These are phyloP conservation scores for Sarcophaga carnaria DNA, from an alignment of 2,888 invertebrate species.

Conservation along the genomic window DNA sequence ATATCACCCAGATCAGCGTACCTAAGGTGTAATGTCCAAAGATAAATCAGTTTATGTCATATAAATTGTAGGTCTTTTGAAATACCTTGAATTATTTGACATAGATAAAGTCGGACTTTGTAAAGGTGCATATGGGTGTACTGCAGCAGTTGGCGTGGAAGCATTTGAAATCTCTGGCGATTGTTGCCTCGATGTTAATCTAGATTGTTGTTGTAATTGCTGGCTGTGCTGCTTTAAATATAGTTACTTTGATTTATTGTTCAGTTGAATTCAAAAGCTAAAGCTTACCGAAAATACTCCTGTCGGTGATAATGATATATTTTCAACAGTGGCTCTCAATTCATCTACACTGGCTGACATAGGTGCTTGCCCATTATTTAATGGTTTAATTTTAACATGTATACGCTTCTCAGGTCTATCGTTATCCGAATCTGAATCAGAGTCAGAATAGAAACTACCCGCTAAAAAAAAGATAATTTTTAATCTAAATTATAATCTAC, in stretches of 20 bases:
- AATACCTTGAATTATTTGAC: conserved; percentile 86
- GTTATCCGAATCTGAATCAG: conserved; percentile 93
- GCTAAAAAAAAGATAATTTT: conserved; percentile 68
- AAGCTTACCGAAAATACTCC: conserved; percentile 85
- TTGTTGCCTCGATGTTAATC: conserved; percentile 82
- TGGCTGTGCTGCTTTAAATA: conserved; percentile 81
- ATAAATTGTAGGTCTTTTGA: background rate
- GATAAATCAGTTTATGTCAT: background rate
- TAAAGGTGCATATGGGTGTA: conserved; percentile 91
- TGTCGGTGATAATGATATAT: conserved; percentile 91
- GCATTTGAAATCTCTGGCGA: conserved; percentile 91
- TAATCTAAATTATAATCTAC: background rate
- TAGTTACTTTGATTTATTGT: conserved; percentile 1
- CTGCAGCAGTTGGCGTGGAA: conserved; percentile 83
- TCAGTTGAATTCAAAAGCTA: background rate
- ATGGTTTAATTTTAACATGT: conserved; percentile 96
- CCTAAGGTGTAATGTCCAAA: conserved; percentile 70
- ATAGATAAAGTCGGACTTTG: conserved; percentile 88
- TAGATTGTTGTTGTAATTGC: conserved; percentile 78
- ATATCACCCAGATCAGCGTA: conserved; percentile 89
- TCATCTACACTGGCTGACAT: conserved; percentile 98
- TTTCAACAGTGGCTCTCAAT: conserved; percentile 94
- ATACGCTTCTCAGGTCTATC: conserved; percentile 94
- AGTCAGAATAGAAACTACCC: conserved; percentile 93
- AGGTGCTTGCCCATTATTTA: conserved; percentile 93